Percentiles rank a stretch among this genome's conserved stretches.
Evolutionary conservation across 2,797 vertebrate genomes (phyloP).

Genomic region (Malacoctenus gilli): DNA sequence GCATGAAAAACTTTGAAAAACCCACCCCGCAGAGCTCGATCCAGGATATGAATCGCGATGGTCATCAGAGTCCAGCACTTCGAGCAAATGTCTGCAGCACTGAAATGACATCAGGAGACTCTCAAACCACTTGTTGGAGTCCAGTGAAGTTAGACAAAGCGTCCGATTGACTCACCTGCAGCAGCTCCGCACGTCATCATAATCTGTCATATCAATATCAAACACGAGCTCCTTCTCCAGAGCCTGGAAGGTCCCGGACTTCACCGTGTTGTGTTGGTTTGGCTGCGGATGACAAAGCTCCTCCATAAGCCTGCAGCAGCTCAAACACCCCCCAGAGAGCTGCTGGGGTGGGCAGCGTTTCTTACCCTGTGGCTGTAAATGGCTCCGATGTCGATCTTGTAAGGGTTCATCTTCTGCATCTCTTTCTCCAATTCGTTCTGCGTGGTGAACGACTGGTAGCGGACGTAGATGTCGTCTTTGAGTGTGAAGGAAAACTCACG

Average conservation of each 20-base stretch:
- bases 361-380: constrained; percentile 92
- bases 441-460: constrained; percentile 92
- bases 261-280: constrained; percentile 92
- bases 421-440: constrained; percentile 94
- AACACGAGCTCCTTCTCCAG: constrained; percentile 97
- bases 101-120: constrained; percentile 55
- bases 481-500: constrained; percentile 97
- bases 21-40: constrained; percentile 88
- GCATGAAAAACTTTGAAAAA: not conserved
- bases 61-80: constrained; percentile 98
- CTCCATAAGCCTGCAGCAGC: no score
- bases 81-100: constrained; percentile 92
- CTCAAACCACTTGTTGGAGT: no score
- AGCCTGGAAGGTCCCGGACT: constrained; percentile 93
- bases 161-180: constrained; percentile 88
- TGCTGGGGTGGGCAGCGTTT: no score
- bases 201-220: constrained; percentile 98
- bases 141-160: no score
- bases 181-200: constrained; percentile 93
- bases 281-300: constrained; percentile 85
- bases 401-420: constrained; percentile 92
- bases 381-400: constrained; percentile 95
- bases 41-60: constrained; percentile 89
- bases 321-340: no score
- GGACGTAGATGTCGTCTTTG: constrained; percentile 94